Conservation (phyloP, 2,113 vertebrate genomes). For the Sylvilagus bachmani region DNA sequence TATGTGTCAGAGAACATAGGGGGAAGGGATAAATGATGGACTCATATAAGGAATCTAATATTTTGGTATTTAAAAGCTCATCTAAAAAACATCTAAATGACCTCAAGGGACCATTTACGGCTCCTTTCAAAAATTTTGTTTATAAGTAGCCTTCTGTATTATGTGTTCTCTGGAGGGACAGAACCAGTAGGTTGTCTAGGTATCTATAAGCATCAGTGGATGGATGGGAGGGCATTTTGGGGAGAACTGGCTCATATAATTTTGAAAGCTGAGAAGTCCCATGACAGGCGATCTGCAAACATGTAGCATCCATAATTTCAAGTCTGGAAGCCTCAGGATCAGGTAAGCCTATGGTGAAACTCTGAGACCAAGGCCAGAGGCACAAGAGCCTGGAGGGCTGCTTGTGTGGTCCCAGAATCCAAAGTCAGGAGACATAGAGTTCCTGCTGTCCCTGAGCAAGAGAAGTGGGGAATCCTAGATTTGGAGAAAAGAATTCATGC, state of each 20-base stretch:
- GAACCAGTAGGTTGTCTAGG: not conserved
- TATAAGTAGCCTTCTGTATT: not conserved
- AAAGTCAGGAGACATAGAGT: not conserved
- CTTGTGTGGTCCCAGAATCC: not conserved
- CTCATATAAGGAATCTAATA: not conserved
- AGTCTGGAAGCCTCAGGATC: not conserved
- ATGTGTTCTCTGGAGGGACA: not conserved
- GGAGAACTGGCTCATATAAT: not conserved
- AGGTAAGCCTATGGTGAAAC: not conserved
- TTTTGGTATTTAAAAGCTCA: slow-evolving; percentile 45
- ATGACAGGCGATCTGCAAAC: not conserved
- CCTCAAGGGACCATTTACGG: slow-evolving; percentile 50
- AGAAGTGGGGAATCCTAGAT: not conserved
- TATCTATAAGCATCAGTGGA: too few relatives aligned
- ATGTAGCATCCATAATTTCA: not conserved
- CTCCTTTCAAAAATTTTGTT: slow-evolving; percentile 62
- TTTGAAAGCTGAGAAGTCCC: not conserved
- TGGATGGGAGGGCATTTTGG: not conserved
- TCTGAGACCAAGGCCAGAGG: not conserved
- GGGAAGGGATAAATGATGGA: not conserved
- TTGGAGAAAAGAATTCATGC: not conserved
- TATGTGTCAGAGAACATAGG: slow-evolving; percentile 39
- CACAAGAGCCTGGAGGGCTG: not conserved
- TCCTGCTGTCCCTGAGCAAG: too few relatives aligned
- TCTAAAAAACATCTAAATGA: slow-evolving; percentile 62